phyloP scores from a whole-genome alignment of 2,888 invertebrate species.

The Magallana nippona region DNA sequence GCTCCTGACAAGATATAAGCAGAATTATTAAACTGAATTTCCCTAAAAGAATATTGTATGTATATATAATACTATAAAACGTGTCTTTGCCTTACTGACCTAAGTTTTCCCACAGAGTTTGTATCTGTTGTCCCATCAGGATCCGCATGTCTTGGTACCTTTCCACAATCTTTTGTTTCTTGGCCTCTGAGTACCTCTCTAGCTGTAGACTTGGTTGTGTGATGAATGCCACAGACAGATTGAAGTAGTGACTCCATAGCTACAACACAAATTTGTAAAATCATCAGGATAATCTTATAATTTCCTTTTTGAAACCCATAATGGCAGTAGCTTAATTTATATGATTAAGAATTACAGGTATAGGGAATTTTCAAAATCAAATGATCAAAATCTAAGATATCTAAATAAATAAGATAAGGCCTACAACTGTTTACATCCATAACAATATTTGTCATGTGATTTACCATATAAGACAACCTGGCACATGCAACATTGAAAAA shows the following conservation, averaged over 20 bases:
- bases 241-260: conserved; percentile 89
- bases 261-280: conserved; percentile 67
- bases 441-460: too few species aligned
- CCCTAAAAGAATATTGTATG: neutral
- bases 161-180: conserved; percentile 88
- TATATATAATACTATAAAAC: neutral
- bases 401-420: neutral
- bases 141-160: conserved; percentile 93
- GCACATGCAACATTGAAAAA: too few species aligned
- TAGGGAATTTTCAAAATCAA: conserved; percentile 2
- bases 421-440: neutral
- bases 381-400: neutral
- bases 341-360: too few species aligned
- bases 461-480: too few species aligned
- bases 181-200: conserved; percentile 90
- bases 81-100: conserved; percentile 81
- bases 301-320: too few species aligned
- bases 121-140: conserved; percentile 93
- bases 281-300: too few species aligned
- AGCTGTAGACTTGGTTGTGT: conserved; percentile 90
- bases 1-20: conserved; percentile 82
- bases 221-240: conserved; percentile 88
- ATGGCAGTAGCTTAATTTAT: too few species aligned
- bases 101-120: conserved; percentile 94
- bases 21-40: neutral